These are phyloP conservation scores for Drosophila birchii DNA, from an alignment of 2,888 invertebrate species.

Conservation along the genomic window DNA sequence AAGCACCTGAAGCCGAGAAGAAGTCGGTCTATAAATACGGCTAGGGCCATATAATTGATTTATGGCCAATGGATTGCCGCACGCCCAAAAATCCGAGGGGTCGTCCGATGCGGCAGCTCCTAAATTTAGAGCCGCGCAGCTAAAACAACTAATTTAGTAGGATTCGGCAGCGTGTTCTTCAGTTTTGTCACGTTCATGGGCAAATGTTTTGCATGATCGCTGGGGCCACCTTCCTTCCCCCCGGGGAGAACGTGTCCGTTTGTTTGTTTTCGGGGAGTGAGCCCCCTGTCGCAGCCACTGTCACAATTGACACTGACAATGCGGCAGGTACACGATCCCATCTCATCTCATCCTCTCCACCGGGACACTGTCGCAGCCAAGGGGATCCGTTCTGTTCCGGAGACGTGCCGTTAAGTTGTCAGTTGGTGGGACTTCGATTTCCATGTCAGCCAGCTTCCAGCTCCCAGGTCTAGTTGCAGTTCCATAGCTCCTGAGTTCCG, in stretches of 20 bases:
- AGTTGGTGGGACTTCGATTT: constrained; percentile 40
- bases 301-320: constrained; percentile 80
- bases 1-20: constrained; percentile 42
- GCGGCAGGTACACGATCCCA: constrained; percentile 72
- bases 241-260: constrained; percentile 66
- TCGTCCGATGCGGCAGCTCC: constrained; percentile 32
- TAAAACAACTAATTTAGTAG: constrained; percentile 77
- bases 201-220: constrained; percentile 64
- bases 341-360: constrained; percentile 11
- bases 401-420: constrained; percentile 54
- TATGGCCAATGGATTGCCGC: constrained; percentile 80
- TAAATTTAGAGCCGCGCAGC: constrained; percentile 69
- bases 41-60: constrained; percentile 78
- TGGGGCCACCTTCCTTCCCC: constrained; percentile 12
- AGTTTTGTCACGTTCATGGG: constrained; percentile 84
- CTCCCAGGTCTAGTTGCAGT: constrained; percentile 27
- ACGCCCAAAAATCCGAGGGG: constrained; percentile 36
- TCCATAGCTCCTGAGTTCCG: constrained; percentile 5
- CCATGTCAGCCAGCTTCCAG: constrained; percentile 17
- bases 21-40: constrained; percentile 44
- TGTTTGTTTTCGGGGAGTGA: constrained; percentile 69
- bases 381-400: constrained; percentile 28
- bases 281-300: constrained; percentile 54
- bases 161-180: constrained; percentile 70
- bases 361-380: constrained; percentile 6